These are phyloP conservation scores for Schizopygopsis malacanthus DNA, from an alignment of 2,797 vertebrate species.

Conservation along the genomic window DNA sequence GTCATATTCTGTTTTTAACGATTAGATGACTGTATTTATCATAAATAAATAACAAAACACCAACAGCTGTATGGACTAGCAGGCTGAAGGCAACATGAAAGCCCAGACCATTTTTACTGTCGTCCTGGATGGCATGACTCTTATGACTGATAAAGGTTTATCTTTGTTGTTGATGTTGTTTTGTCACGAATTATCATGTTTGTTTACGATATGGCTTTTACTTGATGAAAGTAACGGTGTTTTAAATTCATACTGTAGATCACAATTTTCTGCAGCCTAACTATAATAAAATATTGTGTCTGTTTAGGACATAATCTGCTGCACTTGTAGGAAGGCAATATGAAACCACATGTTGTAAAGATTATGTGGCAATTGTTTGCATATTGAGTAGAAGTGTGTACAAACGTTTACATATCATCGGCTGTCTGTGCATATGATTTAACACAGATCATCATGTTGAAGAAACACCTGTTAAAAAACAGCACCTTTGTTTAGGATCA, in stretches of 20 bases:
- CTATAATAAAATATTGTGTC: constrained; percentile 59
- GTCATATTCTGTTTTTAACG: background rate
- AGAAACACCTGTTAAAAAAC: constrained; percentile 78
- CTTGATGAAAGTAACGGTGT: background rate
- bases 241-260: background rate
- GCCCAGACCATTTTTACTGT: background rate
- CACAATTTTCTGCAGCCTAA: constrained; percentile 56
- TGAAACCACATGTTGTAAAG: constrained; percentile 69
- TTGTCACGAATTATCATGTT: no score
- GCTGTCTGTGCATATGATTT: constrained; percentile 81
- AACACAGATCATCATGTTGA: constrained; percentile 79
- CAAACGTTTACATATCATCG: constrained; percentile 74
- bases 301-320: background rate
- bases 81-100: background rate
- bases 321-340: constrained; percentile 49
- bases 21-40: background rate
- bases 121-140: no score
- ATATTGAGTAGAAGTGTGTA: constrained; percentile 69
- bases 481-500: constrained; percentile 78
- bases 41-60: background rate
- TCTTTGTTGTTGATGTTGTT: no score
- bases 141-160: background rate
- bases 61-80: background rate
- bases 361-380: constrained; percentile 71
- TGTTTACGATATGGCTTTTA: background rate